Evolutionary conservation across 2,113 vertebrate genomes (phyloP).

Genomic region (Otocyon megalotis): DNA sequence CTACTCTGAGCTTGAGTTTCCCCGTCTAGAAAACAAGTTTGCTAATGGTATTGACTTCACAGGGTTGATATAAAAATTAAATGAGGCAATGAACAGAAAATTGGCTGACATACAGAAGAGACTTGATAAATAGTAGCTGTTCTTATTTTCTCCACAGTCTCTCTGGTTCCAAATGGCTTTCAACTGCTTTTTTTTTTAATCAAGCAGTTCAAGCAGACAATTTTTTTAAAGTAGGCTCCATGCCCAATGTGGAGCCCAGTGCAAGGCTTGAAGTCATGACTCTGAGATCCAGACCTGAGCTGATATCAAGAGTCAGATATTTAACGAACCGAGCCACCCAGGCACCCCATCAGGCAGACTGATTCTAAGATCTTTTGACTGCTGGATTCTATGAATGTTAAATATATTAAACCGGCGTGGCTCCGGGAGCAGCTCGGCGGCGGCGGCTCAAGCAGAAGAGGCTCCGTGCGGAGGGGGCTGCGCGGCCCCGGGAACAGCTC

Average conservation of each 20-base stretch:
- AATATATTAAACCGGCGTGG: background rate
- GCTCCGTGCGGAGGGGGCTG: too few species aligned
- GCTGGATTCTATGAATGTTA: background rate
- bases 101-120: background rate
- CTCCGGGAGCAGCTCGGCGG: too few species aligned
- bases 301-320: background rate
- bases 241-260: background rate
- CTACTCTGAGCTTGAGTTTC: background rate
- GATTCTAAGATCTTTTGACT: background rate
- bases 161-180: slow-evolving; percentile 20
- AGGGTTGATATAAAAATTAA: slow-evolving; percentile 41
- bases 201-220: background rate
- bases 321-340: background rate
- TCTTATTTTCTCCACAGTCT: background rate
- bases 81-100: background rate
- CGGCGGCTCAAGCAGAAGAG: too few species aligned
- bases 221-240: background rate
- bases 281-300: background rate
- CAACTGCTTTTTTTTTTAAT: slow-evolving; percentile 16
- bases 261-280: background rate
- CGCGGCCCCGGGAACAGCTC: too few species aligned
- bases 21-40: background rate
- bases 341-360: background rate
- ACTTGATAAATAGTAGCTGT: background rate
- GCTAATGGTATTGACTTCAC: background rate